These are phyloP conservation scores for Ophioderma brevispina DNA, from an alignment of 35 echinoderm and acorn worm species.

Conservation along the genomic window DNA sequence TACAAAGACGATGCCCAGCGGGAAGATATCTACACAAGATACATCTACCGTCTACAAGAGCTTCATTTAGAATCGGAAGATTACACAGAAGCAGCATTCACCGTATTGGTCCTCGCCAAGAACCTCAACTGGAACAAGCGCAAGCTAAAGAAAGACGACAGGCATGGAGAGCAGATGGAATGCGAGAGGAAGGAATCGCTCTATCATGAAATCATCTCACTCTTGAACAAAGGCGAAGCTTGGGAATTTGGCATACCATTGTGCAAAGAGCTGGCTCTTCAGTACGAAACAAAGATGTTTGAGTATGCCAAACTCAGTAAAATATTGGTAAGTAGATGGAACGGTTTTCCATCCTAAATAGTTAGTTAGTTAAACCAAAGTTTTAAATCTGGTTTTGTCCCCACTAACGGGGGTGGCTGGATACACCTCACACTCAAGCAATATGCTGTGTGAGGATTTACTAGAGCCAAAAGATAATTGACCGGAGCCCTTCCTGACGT, in stretches of 20 bases:
- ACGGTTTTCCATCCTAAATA: too few relatives aligned
- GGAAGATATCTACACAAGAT: constrained; percentile 78
- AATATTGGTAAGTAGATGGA: constrained; percentile 82
- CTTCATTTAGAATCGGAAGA: constrained; percentile 73
- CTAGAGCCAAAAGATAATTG: too few relatives aligned
- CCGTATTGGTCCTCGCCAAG: constrained; percentile 69
- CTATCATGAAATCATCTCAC: constrained; percentile 81
- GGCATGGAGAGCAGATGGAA: constrained; percentile 57
- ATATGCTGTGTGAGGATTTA: too few relatives aligned
- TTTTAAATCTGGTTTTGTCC: too few relatives aligned
- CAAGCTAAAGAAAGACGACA: constrained; percentile 35
- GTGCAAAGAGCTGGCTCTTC: constrained; percentile 83
- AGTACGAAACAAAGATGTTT: constrained; percentile 90
- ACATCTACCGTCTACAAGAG: constrained; percentile 88
- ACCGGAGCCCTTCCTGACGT: too few relatives aligned
- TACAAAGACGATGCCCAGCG: constrained; percentile 84
- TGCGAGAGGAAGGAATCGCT: constrained; percentile 78
- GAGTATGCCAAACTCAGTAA: constrained; percentile 85
- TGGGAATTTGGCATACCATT: constrained; percentile 95
- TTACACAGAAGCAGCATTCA: constrained; percentile 84
- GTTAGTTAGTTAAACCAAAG: too few relatives aligned
- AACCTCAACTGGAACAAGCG: constrained; percentile 71
- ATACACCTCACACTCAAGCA: too few relatives aligned
- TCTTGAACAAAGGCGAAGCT: constrained; percentile 86
- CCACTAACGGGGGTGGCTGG: too few relatives aligned